phyloP scores from a whole-genome alignment of 2,888 invertebrate species.

The Drosophila quasianomalipes region DNA sequence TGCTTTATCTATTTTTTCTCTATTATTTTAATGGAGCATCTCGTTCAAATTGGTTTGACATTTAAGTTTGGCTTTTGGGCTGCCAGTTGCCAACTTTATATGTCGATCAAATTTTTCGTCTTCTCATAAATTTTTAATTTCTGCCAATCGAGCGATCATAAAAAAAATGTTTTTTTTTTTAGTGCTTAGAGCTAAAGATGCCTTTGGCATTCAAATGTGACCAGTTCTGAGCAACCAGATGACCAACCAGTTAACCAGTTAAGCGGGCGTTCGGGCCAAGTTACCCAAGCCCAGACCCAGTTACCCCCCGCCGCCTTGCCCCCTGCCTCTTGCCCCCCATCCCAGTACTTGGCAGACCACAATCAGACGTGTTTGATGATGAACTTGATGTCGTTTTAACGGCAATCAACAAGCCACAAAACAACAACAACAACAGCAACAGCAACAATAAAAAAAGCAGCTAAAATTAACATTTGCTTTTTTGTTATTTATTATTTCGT shows the following conservation, averaged over 20 bases:
- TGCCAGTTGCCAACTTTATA: background rate
- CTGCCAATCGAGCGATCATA: constrained; percentile 63
- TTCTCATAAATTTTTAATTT: constrained; percentile 72
- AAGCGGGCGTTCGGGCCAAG: constrained; percentile 47
- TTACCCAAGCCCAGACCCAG: constrained; percentile 7
- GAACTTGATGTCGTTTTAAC: constrained; percentile 72
- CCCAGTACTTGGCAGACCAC: constrained; percentile 9
- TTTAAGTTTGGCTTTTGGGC: constrained; percentile 56
- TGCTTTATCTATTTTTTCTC: background rate
- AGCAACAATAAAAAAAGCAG: background rate
- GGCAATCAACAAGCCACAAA: constrained; percentile 39
- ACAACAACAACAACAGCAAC: constrained; percentile 5
- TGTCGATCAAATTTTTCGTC: constrained; percentile 17
- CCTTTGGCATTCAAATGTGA: constrained; percentile 79
- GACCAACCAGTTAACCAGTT: constrained; percentile 45
- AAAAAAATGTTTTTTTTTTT: constrained; percentile 78
- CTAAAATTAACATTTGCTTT: constrained; percentile 10
- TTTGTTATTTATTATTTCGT: background rate
- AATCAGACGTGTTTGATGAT: constrained; percentile 72
- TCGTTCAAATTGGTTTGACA: constrained; percentile 79
- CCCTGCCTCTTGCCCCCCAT: background rate
- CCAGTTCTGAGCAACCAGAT: constrained; percentile 17
- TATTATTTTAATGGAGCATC: constrained; percentile 46
- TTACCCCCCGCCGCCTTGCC: background rate
- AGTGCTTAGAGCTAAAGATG: constrained; percentile 54